Evolutionary conservation across 2,113 vertebrate species (phyloP).

Genomic region (Microcebus tavaratra): DNA sequence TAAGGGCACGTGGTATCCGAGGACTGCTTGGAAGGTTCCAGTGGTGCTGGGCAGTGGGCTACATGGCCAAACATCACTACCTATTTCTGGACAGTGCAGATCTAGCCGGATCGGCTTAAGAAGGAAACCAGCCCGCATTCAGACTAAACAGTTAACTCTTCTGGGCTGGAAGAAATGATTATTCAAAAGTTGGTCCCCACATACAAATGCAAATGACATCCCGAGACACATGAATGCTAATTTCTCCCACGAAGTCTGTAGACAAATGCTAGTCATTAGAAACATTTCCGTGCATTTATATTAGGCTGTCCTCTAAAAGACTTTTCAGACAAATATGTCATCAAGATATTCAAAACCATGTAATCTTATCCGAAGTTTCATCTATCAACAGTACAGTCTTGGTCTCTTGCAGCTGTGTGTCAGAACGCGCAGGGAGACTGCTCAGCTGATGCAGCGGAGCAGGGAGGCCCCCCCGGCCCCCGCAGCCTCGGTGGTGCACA

Average conservation of each 20-base stretch:
- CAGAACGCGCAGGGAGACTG: constrained; percentile 88
- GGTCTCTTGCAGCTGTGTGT: constrained; percentile 91
- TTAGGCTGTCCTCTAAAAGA: constrained; percentile 93
- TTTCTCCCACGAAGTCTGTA: constrained; percentile 89
- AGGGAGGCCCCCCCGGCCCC: constrained; percentile 80
- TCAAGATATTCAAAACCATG: constrained; percentile 93
- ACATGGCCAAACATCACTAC: neutral
- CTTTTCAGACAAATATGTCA: constrained; percentile 93
- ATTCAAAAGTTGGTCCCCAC: constrained; percentile 90
- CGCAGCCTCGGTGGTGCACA: constrained; percentile 69
- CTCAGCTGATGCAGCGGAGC: constrained; percentile 86
- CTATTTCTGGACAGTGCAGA: constrained; percentile 46
- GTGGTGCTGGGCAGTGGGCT: too few relatives aligned
- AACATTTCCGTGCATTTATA: constrained; percentile 93
- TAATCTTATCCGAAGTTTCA: constrained; percentile 93
- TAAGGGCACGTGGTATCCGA: neutral
- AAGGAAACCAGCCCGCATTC: constrained; percentile 74
- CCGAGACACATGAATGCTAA: constrained; percentile 89
- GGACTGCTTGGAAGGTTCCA: neutral
- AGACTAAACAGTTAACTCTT: constrained; percentile 90
- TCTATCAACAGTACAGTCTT: constrained; percentile 90
- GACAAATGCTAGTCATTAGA: constrained; percentile 93
- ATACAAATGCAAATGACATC: constrained; percentile 92
- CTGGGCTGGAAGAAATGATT: constrained; percentile 87
- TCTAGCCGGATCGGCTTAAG: neutral